A percentile compares a stretch with the other conserved stretches of the same genome.
Conservation (phyloP, 64 coral and sea anemone genomes). For the Montipora foliosa region DNA sequence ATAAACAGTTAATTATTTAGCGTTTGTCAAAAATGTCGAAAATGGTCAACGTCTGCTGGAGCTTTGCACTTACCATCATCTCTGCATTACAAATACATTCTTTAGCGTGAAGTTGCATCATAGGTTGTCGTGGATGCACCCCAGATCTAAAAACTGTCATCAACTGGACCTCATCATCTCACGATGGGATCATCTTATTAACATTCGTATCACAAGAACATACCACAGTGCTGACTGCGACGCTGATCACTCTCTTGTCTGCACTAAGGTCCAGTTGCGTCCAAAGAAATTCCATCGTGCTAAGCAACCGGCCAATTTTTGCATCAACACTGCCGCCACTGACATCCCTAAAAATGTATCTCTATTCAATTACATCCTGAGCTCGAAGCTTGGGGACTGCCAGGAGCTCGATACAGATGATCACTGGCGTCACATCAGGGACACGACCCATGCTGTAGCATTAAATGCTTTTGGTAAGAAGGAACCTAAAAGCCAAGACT, state of each 20-base stretch:
- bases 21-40: neutral
- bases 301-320: conserved; percentile 25
- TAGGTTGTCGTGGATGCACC: neutral
- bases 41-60: neutral
- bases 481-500: conserved; percentile 5
- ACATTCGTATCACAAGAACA: conserved; percentile 16
- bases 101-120: neutral
- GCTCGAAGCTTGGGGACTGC: too few relatives aligned
- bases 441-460: too few relatives aligned
- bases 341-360: neutral
- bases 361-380: conserved; percentile 18
- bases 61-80: neutral
- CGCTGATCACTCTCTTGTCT: conserved; percentile 44
- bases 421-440: neutral
- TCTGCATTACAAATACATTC: conserved; percentile 29
- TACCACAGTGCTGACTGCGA: conserved; percentile 52
- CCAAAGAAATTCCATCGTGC: conserved; percentile 48
- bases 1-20: too few relatives aligned
- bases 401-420: too few relatives aligned
- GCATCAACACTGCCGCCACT: conserved; percentile 50
- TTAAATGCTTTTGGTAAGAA: too few relatives aligned
- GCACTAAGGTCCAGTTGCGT: neutral
- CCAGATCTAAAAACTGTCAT: conserved; percentile 14
- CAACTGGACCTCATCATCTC: conserved; percentile 34
- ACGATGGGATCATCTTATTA: neutral